These are phyloP conservation scores for Zapornia atra DNA, from an alignment of 2,113 vertebrate species.

Conservation along the genomic window DNA sequence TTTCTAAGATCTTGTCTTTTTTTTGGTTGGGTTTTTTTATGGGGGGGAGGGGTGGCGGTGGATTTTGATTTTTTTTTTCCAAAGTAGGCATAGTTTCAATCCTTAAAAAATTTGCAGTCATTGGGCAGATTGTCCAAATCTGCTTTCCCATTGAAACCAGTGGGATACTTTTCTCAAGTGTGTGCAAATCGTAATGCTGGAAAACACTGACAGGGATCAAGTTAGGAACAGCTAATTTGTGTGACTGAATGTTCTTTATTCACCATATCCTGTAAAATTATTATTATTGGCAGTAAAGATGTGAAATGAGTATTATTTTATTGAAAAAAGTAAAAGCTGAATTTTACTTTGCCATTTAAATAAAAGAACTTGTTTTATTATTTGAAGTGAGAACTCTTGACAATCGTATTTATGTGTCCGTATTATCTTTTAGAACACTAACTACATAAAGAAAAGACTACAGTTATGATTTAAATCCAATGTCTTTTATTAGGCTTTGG, in stretches of 20 bases:
- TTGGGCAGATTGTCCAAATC: neutral
- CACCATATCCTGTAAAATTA: neutral
- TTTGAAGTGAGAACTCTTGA: neutral
- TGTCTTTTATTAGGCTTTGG: neutral
- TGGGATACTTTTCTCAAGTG: neutral
- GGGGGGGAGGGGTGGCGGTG: no score
- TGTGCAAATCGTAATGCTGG: neutral
- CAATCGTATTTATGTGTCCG: neutral
- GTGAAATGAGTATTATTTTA: neutral
- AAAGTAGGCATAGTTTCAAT: neutral
- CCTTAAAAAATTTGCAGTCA: neutral
- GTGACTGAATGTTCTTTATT: neutral
- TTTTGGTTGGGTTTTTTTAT: no score
- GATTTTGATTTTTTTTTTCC: no score
- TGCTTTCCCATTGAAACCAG: neutral
- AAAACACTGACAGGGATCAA: neutral
- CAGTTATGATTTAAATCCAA: neutral
- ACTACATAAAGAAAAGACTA: neutral
- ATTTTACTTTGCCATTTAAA: neutral
- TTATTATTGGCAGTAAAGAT: neutral
- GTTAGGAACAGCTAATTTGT: neutral
- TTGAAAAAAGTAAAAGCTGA: neutral
- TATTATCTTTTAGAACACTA: neutral
- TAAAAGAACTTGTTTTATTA: neutral
- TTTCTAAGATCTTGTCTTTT: neutral